A percentile compares a stretch with the other conserved stretches of the same genome.
These are phyloP conservation scores for Masticophis lateralis DNA, from an alignment of 2,797 vertebrate genomes.

Conservation along the genomic window DNA sequence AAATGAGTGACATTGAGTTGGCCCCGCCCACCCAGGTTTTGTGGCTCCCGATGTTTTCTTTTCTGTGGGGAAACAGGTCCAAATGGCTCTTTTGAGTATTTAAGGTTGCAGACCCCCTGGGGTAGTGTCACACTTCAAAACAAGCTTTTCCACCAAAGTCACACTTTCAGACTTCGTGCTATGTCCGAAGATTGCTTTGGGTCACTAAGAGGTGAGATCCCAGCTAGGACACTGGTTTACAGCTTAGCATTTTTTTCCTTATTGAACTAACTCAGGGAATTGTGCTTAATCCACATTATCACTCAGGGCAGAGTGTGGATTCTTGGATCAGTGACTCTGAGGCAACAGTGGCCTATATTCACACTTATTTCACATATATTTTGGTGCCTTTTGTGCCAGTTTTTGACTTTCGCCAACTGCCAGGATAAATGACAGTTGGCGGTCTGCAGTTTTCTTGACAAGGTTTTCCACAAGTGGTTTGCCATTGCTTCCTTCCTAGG, in stretches of 20 bases:
- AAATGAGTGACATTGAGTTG: no score
- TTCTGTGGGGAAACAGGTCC: no score
- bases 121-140: background rate
- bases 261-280: background rate
- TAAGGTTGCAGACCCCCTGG: no score
- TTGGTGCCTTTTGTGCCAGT: background rate
- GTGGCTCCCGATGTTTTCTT: no score
- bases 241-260: background rate
- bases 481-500: background rate
- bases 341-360: background rate
- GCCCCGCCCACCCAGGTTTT: no score
- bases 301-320: background rate
- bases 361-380: background rate
- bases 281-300: background rate
- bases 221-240: background rate
- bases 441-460: background rate
- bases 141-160: background rate
- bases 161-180: background rate
- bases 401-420: background rate
- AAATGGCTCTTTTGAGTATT: no score
- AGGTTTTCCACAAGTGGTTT: background rate
- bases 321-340: background rate
- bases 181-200: background rate
- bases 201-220: background rate
- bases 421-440: background rate